Base-by-base conservation (phyloP, 1,140 invertebrate species). In the Mycetomoellerius zeteki region DNA sequence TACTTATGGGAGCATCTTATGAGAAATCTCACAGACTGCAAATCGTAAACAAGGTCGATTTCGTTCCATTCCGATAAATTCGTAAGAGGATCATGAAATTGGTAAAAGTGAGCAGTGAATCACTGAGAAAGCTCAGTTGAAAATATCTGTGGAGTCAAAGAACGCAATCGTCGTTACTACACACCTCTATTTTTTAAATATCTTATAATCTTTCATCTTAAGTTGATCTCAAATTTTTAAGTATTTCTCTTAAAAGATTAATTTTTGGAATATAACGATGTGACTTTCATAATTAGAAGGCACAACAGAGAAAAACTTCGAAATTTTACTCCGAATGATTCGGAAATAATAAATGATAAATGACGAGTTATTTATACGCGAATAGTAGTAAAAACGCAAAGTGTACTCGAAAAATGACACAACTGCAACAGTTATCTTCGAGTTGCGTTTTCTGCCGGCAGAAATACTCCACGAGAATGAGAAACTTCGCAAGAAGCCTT, bases 31-130 rank as follows among this genome's bases (percentile, higher is more conserved):
- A 33, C 65, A n/a, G 21, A 24, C 24, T n/a, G 30, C 30, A 6
- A 21, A 65, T 78, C 43, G 43, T 30, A 24, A 24, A 71, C 21
- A 16, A 56, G 60, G 52, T 56, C 21, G 16, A 21, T 54, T 47
- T 7, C 77, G 30, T 81, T 80, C 43, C 60, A 52, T 80, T 16
- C 16, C 65, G 64, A 47, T 43, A 33, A 30, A 69, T 10, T 37
- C 16, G 62, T 33, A 52, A 81, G 12, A n/a, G 47, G 16, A 67
- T 50, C n/a, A 14, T 30, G 24, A 8, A 64, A 21, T 78, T 16
- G 37, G 19, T 67, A 52, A 12, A 78, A 47, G 37, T 78, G 7
- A 50, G 14, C 19, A 65, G 43, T 30, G 33, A 64, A 64, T 67
- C 60, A 12, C 1, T 12, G 60, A 64, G n/a, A 21, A 52, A 80